These are phyloP conservation scores for Aplocera efformata DNA, from an alignment of 2,888 invertebrate species.

Conservation along the genomic window DNA sequence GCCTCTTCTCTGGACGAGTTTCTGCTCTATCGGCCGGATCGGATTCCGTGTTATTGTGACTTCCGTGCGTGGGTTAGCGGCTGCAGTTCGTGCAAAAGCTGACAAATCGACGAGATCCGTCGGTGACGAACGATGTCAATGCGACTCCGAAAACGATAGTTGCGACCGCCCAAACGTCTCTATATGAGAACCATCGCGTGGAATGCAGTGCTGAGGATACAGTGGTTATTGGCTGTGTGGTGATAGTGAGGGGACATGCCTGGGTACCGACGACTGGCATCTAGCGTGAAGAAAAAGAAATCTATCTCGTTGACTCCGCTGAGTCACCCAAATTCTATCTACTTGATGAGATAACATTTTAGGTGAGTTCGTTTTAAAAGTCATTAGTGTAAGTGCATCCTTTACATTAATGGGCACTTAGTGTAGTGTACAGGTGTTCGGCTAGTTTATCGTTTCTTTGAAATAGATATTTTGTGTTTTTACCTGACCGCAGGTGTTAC, in stretches of 20 bases:
- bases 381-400: conserved; percentile 53
- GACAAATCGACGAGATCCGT: conserved; percentile 38
- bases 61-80: conserved; percentile 56
- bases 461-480: conserved; percentile 22
- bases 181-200: conserved; percentile 15
- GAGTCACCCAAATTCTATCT: conserved; percentile 58
- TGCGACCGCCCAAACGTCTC: conserved; percentile 4
- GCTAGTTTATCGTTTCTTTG: conserved; percentile 24
- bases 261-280: conserved; percentile 64
- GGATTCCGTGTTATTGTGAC: conserved; percentile 46
- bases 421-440: conserved; percentile 38
- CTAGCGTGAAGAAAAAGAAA: conserved; percentile 77
- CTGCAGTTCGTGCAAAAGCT: conserved; percentile 24
- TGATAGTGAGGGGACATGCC: conserved; percentile 70
- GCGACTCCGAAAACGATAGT: conserved; percentile 30
- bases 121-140: conserved; percentile 49
- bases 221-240: conserved; percentile 50
- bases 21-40: conserved; percentile 39
- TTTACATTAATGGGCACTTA: conserved; percentile 43
- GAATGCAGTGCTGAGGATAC: conserved; percentile 69
- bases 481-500: conserved; percentile 11
- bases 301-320: conserved; percentile 51
- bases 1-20: conserved; percentile 33
- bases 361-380: conserved; percentile 64
- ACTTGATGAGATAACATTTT: conserved; percentile 76